These are phyloP conservation scores for Sphaeramia orbicularis DNA, from an alignment of 2,797 vertebrate genomes.

Conservation along the genomic window DNA sequence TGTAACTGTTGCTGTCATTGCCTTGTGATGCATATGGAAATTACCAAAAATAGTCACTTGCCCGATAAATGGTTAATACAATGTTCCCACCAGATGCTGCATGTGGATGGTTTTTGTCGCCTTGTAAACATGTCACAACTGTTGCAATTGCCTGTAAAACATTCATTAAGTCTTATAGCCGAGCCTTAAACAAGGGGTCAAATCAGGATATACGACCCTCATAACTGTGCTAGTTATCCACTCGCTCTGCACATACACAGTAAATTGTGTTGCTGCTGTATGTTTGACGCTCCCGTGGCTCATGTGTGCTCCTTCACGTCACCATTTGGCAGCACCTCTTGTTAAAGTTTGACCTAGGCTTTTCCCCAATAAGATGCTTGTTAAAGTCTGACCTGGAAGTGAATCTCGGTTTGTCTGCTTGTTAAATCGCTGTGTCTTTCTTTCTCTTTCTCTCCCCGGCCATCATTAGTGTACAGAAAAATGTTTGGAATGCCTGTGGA, in stretches of 20 bases:
- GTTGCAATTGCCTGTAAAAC: constrained; percentile 61
- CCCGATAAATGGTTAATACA: background rate
- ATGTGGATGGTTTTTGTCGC: constrained; percentile 24
- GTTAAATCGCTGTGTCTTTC: constrained; percentile 45
- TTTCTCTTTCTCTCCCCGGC: constrained; percentile 30
- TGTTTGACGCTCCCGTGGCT: constrained; percentile 26
- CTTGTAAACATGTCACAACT: constrained; percentile 38
- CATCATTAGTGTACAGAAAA: constrained; percentile 59
- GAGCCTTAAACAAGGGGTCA: constrained; percentile 67
- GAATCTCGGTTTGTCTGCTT: constrained; percentile 51
- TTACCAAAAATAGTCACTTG: too few relatives aligned
- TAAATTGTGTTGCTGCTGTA: constrained; percentile 22
- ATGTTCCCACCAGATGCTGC: constrained; percentile 30
- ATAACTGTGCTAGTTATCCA: constrained; percentile 62
- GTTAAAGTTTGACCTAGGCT: constrained; percentile 70
- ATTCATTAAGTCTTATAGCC: constrained; percentile 71
- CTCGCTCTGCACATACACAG: constrained; percentile 53
- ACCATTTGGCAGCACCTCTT: constrained; percentile 59
- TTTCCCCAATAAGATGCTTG: constrained; percentile 64
- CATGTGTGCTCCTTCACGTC: constrained; percentile 10
- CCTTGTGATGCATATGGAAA: too few relatives aligned
- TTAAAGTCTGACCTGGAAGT: constrained; percentile 68
- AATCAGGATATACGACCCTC: constrained; percentile 50
- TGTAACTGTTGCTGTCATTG: too few relatives aligned
- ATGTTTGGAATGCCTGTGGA: constrained; percentile 15